Conservation (phyloP, 2,888 invertebrate genomes). For the Vanessa cardui region DNA sequence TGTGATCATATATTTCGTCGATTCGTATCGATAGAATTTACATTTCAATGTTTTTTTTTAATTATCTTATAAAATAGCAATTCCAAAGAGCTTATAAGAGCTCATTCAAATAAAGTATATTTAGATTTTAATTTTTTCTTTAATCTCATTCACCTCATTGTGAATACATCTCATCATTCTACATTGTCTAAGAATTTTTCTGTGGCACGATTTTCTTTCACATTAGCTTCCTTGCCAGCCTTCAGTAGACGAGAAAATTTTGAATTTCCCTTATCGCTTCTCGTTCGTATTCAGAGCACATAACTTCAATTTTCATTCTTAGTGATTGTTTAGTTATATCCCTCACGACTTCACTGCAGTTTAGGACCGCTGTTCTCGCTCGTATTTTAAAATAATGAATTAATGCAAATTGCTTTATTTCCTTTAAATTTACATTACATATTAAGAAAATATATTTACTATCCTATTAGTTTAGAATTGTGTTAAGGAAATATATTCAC, state of each 20-base stretch:
- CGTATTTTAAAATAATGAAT: constrained; percentile 8
- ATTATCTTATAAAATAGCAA: no score
- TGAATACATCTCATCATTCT: constrained; percentile 49
- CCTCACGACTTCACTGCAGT: constrained; percentile 24
- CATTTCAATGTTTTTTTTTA: no score
- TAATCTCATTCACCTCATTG: constrained; percentile 40
- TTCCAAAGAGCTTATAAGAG: no score
- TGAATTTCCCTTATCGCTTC: constrained; percentile 31
- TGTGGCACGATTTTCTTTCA: constrained; percentile 45
- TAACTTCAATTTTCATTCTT: constrained; percentile 36
- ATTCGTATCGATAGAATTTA: no score
- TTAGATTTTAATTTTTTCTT: constrained; percentile 34
- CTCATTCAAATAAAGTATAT: no score
- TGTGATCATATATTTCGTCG: no score
- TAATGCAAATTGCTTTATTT: constrained; percentile 1
- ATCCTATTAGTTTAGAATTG: no score
- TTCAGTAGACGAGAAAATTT: constrained; percentile 37
- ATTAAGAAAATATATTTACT: no score
- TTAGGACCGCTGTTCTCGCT: constrained; percentile 17
- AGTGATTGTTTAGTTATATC: constrained; percentile 35
- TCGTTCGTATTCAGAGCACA: constrained; percentile 34
- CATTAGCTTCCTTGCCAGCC: constrained; percentile 40
- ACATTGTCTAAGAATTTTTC: constrained; percentile 53
- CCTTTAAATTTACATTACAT: constrained; percentile 8
- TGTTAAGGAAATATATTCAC: no score